Evolutionary conservation across 2,797 vertebrate species (phyloP), one percentile per base, ranked within the genome.

Genomic region (Thripadectes ignobilis): DNA sequence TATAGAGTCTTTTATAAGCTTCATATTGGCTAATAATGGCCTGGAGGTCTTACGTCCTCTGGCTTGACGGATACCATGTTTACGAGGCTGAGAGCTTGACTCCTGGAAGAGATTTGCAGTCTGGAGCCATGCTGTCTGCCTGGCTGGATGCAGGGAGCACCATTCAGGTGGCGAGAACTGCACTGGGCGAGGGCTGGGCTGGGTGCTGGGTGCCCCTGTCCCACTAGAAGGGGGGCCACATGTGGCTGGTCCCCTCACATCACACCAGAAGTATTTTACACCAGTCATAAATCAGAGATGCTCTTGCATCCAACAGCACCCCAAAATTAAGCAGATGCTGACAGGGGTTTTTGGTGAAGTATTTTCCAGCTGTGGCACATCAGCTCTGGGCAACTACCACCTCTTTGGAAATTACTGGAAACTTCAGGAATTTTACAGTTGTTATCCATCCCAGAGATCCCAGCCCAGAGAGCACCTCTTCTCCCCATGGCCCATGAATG

Each of bases 1-100:
- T 97, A 96, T 59, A 85, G 97, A 95, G 95, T 92, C 85, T 95
- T 97, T 98, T 96, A 97, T 94, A 97, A 96, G 93, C 96, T 97
- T 96, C 80, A 52, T 85, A 80, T 81, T 76, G 59, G 91, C 96
- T 97, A 96, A 97, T 97, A 96, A 94, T 84, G 85, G 91, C 85
- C 96, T 95, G 75, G 84, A 89, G 90, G 96, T 95, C 95, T 97
- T 96, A 94, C 14, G 14, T 96, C 96, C 94, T 81, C 89, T 16
- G 30, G 69, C 73, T 88, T 97, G 96, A 97, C 22, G 36, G 95
- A 97, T 97, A 95, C 79, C 63, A 48, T 43, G 77, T 96, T 97
- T 96, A 96, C 2, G 34, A 97, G 96, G 69, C 81, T 95, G 58
- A 72, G 96, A 95, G 65, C 80, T 89, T 52, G 39, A 84, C 85